These are phyloP conservation scores for Campoletis sonorensis DNA, from an alignment of 1,140 invertebrate species.

Conservation along the genomic window DNA sequence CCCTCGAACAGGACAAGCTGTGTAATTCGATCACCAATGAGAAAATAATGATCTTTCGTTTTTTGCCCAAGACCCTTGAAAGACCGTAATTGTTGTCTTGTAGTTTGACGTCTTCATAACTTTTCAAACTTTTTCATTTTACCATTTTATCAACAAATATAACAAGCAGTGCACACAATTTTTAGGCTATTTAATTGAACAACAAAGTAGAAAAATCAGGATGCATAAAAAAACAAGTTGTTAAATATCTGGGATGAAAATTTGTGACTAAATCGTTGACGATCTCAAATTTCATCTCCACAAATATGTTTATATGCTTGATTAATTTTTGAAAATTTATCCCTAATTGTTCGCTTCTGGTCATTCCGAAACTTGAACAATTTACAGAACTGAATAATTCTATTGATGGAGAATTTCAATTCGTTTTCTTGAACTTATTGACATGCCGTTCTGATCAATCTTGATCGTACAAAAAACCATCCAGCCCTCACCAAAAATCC, in stretches of 20 bases:
- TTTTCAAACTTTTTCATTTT: background rate
- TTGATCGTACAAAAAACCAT: no score
- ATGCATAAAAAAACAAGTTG: no score
- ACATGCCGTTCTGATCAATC: background rate
- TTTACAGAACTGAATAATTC: background rate
- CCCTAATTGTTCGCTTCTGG: conserved; percentile 54
- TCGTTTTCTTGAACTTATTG: background rate
- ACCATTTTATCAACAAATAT: no score
- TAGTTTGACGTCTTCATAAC: background rate
- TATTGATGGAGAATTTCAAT: background rate
- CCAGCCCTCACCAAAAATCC: no score
- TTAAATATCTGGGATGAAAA: no score
- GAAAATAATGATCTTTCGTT: conserved; percentile 22
- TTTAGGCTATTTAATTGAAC: no score
- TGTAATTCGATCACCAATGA: conserved; percentile 26
- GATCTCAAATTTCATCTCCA: conserved; percentile 55
- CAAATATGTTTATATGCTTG: conserved; percentile 52
- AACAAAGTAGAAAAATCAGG: no score
- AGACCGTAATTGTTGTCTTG: background rate
- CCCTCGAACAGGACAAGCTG: conserved; percentile 22
- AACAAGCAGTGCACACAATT: no score
- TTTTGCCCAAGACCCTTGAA: background rate
- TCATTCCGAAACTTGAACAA: background rate
- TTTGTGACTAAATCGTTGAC: conserved; percentile 60
- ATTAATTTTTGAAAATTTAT: conserved; percentile 60